Conservation (phyloP, 2,797 vertebrate species). For the Coregonus ussuriensis region DNA sequence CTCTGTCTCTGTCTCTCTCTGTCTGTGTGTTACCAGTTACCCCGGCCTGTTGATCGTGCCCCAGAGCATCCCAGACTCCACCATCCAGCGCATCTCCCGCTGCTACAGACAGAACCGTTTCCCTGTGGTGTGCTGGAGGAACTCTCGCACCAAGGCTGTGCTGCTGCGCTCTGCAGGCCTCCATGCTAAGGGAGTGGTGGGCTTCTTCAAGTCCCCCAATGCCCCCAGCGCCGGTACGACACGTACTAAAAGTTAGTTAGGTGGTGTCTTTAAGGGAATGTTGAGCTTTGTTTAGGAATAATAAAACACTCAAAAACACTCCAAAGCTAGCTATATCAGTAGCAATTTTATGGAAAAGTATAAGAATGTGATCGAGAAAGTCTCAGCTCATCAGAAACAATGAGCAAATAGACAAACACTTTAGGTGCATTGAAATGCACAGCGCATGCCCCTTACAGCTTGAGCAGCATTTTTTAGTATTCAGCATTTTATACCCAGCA, state of each 20-base stretch:
- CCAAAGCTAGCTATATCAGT: not conserved
- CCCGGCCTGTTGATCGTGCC: slow-evolving; percentile 95
- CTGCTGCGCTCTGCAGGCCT: slow-evolving; percentile 91
- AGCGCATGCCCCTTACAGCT: not conserved
- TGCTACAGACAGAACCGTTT: slow-evolving; percentile 96
- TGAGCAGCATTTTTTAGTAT: not conserved
- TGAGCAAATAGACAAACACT: not conserved
- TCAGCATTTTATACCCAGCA: not conserved
- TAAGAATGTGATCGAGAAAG: not conserved
- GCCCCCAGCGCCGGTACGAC: slow-evolving; percentile 81
- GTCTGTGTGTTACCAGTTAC: slow-evolving; percentile 76
- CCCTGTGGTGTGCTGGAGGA: slow-evolving; percentile 95
- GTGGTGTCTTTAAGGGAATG: not conserved
- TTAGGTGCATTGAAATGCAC: not conserved
- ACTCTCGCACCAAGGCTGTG: slow-evolving; percentile 87
- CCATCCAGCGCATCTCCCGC: slow-evolving; percentile 89
- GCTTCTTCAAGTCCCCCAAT: slow-evolving; percentile 94
- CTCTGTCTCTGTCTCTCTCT: slow-evolving; percentile 5
- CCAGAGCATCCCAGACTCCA: slow-evolving; percentile 89
- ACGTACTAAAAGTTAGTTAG: not conserved
- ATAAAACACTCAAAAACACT: not conserved
- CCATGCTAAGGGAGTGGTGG: slow-evolving; percentile 93
- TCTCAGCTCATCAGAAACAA: not conserved
- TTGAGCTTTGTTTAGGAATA: not conserved
- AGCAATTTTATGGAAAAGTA: not conserved